Base-by-base conservation (phyloP, 2,797 vertebrate species). In the Australoheros facetus region DNA sequence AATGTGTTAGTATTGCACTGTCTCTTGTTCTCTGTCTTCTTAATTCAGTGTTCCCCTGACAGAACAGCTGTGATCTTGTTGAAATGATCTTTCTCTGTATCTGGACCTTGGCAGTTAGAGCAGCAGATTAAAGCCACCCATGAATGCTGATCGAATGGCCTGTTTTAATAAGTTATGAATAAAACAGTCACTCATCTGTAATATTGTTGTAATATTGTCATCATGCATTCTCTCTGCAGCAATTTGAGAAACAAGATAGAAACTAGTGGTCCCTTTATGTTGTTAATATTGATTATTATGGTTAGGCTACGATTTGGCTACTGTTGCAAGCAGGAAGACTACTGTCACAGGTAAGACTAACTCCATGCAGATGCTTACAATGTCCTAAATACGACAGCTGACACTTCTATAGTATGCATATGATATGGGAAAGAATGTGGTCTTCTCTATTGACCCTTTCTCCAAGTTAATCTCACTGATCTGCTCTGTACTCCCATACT, bases 281-380 rank as follows among this genome's bases (percentile, higher is more conserved):
- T 93, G 81, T 88, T 93, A 87, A 82, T 87, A 91, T 77, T 80
- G 70, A 62, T 92, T 90, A 92, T 91, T 94, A 95, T 94, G 66
- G 21, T 90, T 93, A 91, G 85, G 94, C 94, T 96, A 95, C 93
- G 89, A 90, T 88, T 90, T 93, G 92, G 94, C 95, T 96, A 96
- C 90, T 89, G 83, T 91, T 92, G 89, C 90, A 84, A 95, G 92
- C 93, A 93, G 90, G 79, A 92, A 56, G 48, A 94, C 90, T 92
- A 95, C 89, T 90, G 92, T 94, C 91, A 94, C 90, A 92, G 84
- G 84, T 91, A 89, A 93, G 90, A 95, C 87, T 92, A 93, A 92
- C 92, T 93, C 93, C 94, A 95, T 96, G 94, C 95, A 95, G 85
- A 95, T 88, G 91, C 87, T 80, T 73, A 90, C 73, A 85, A 89